Evolutionary conservation across 2,797 vertebrate genomes (phyloP).

Genomic region (Hippoglossus hippoglossus): DNA sequence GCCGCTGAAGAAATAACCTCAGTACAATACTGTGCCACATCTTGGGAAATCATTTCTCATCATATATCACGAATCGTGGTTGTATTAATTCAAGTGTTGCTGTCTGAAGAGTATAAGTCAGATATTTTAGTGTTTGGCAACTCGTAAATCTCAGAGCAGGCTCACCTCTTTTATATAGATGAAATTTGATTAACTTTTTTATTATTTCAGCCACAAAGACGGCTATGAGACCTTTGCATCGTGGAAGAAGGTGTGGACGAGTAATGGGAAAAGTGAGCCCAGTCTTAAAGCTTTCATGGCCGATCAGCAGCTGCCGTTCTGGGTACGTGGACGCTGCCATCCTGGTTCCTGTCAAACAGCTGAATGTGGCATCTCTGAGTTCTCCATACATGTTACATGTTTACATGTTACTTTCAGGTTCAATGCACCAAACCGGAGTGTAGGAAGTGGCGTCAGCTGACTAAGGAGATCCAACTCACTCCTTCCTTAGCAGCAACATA

Average conservation of each 20-base stretch:
- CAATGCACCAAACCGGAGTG: slow-evolving; percentile 95
- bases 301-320: slow-evolving; percentile 97
- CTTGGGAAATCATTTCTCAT: neutral
- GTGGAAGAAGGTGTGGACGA: slow-evolving; percentile 98
- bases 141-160: neutral
- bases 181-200: neutral
- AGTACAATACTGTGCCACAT: neutral
- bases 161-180: neutral
- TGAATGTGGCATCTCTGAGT: neutral
- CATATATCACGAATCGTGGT: neutral
- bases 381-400: neutral
- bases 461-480: slow-evolving; percentile 95
- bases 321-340: slow-evolving; percentile 83
- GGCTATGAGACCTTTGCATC: slow-evolving; percentile 93
- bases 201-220: slow-evolving; percentile 91
- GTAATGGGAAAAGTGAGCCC: slow-evolving; percentile 97
- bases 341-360: neutral
- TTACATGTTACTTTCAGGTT: slow-evolving; percentile 82
- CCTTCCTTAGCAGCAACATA: slow-evolving; percentile 89
- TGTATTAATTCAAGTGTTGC: neutral
- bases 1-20: neutral
- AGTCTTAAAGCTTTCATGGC: slow-evolving; percentile 99
- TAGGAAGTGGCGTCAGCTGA: slow-evolving; percentile 96
- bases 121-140: neutral
- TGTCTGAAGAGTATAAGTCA: neutral